Base-by-base conservation (phyloP, 2,797 vertebrate genomes). In the Scolopax bukidnonensis region DNA sequence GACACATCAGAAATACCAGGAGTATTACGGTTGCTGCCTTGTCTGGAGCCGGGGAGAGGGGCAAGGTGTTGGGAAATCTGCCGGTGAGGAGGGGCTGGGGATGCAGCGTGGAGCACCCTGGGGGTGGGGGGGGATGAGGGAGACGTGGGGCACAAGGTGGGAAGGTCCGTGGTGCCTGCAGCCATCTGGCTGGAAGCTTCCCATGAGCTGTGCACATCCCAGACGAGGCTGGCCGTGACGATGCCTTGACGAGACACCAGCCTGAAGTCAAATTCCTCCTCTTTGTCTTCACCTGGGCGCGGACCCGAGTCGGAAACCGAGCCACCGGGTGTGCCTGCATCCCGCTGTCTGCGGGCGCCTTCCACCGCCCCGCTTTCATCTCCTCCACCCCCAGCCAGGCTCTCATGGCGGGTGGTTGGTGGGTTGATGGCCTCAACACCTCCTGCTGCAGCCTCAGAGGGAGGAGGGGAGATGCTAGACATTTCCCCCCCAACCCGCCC, bases 241-340 rank as follows among this genome's bases (percentile, higher is more conserved):
- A 51, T 70, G 81, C 78, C 84, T 28, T 53, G 95, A 93, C 40
- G 76, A 96, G 95, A 95, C 96, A 88, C 10, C 82, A 84, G 96
- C 93, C 95, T 33, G 57, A 27, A 73, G 91, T 45, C 75, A 90
- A 90, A 95, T 92, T 93, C 83, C 75, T 95, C 86, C 81, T 76
- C 93, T 91, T 88, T 90, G 95, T 88, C 60, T 88, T 18, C 2
- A 14, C 33, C 53, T 56, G 95, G 95, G 92, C 32, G 95, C 17
- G 85, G 91, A 36, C 36, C 5, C 7, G 32, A 65, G 69, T 59
- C 13, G 54, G 90, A 80, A 93, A 75, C 41, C 19, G 25, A 79
- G 80, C 20, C 73, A 11, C 51, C 2, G 81, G 95, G 89, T 10
- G 94, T 47, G 94, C 3, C 20, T 9, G 74, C 87, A 71, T 78